Evolutionary conservation across 2,797 vertebrate species (phyloP).

Genomic region (Platalea minor): DNA sequence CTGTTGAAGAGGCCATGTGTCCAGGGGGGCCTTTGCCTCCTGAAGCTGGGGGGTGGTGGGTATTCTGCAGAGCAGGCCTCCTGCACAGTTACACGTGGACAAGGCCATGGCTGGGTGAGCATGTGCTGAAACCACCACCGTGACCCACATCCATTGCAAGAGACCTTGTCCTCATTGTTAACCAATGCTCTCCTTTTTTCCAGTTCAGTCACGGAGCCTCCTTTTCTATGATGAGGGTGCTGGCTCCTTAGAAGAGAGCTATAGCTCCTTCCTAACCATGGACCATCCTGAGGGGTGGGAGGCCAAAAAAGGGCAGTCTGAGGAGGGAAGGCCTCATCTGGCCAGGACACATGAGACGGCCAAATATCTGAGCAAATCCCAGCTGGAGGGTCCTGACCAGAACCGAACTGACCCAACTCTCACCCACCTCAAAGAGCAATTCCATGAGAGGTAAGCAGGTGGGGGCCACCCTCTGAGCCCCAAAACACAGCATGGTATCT

Average conservation of each 20-base stretch:
- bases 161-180: not conserved
- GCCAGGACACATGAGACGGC: conserved; percentile 78
- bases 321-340: conserved; percentile 68
- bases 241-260: conserved; percentile 85
- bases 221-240: conserved; percentile 92
- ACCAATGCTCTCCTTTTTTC: conserved; percentile 24
- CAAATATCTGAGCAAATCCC: conserved; percentile 84
- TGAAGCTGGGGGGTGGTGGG: not conserved
- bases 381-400: conserved; percentile 62
- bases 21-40: not conserved
- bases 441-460: conserved; percentile 72
- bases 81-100: not conserved
- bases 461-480: not conserved
- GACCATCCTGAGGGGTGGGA: conserved; percentile 82
- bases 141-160: not conserved
- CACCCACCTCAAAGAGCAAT: conserved; percentile 69
- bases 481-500: not conserved
- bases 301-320: conserved; percentile 67
- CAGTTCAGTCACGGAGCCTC: conserved; percentile 96
- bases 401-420: conserved; percentile 77
- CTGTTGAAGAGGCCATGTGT: not conserved
- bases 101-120: not conserved
- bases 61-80: not conserved
- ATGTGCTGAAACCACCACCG: not conserved
- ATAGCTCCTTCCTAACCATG: conserved; percentile 77